Evolutionary conservation across 2,888 invertebrate species (phyloP).

Genomic region (Sinodicranocentrus sp.): DNA sequence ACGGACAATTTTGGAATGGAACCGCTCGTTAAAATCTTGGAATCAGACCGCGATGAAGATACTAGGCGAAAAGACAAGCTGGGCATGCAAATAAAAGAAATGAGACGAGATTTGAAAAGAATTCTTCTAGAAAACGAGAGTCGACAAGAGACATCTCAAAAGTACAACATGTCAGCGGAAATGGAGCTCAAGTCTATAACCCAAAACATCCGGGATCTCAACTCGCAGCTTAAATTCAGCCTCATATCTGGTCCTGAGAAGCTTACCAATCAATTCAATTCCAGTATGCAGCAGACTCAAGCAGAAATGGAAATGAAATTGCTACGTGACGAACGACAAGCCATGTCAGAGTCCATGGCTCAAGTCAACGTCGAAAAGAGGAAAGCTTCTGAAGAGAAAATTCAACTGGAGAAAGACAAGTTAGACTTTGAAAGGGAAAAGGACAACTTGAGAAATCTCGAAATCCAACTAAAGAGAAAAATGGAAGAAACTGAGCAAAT

Average conservation of each 20-base stretch:
- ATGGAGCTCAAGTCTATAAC: conserved; percentile 72
- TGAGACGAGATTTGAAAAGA: conserved; percentile 72
- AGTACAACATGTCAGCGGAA: conserved; percentile 69
- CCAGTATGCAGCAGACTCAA: conserved; percentile 64
- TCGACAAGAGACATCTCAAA: conserved; percentile 46
- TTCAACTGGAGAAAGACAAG: conserved; percentile 82
- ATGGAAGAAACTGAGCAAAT: conserved; percentile 72
- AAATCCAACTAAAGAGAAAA: conserved; percentile 66
- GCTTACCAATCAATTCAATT: conserved; percentile 42
- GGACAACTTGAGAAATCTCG: conserved; percentile 79
- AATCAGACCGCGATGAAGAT: conserved; percentile 61
- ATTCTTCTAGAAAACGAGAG: conserved; percentile 60
- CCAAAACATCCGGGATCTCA: conserved; percentile 70
- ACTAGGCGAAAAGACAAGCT: conserved; percentile 67
- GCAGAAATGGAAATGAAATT: conserved; percentile 74
- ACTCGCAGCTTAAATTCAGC: conserved; percentile 65
- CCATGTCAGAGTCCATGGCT: conserved; percentile 72
- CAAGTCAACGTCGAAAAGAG: conserved; percentile 78
- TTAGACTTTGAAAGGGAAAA: conserved; percentile 83
- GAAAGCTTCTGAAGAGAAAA: conserved; percentile 82
- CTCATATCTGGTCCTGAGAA: conserved; percentile 49
- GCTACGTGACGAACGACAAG: conserved; percentile 71
- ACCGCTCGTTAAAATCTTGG: conserved; percentile 65
- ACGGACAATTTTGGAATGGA: conserved; percentile 62
- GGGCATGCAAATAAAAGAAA: conserved; percentile 68